Percentiles rank a stretch among this genome's conserved stretches.
Evolutionary conservation across 2,888 invertebrate genomes (phyloP).

Genomic region (Capitulum mitella): DNA sequence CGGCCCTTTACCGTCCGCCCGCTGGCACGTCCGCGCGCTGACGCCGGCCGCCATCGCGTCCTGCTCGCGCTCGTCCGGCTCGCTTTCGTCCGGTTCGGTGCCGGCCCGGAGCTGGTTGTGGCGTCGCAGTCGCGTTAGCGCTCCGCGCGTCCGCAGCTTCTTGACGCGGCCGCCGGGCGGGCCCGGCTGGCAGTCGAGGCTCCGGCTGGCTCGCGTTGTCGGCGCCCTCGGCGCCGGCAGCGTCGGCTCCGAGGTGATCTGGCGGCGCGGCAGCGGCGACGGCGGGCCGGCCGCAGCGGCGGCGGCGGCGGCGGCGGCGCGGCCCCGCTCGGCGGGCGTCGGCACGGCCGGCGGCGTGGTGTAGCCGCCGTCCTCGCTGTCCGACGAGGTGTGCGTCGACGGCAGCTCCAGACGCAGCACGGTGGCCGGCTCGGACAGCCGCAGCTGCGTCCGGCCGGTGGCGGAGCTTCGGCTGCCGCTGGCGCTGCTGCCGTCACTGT

Average conservation of each 20-base stretch:
- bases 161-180: neutral
- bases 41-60: neutral
- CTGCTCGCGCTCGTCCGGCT: neutral
- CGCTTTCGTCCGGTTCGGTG: neutral
- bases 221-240: neutral
- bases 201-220: neutral
- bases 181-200: neutral
- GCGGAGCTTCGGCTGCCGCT: no score
- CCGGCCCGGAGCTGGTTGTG: neutral
- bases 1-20: neutral
- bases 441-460: neutral
- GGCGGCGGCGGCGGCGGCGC: neutral
- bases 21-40: neutral
- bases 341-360: neutral
- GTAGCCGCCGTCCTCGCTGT: neutral
- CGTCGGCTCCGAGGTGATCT: neutral
- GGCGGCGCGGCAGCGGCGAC: neutral
- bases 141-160: neutral
- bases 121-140: neutral
- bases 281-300: neutral
- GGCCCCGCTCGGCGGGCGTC: neutral
- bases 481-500: neutral
- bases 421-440: neutral
- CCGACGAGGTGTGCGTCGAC: neutral
- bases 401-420: neutral